These are phyloP conservation scores for Drosophila siamana DNA, from an alignment of 2,888 invertebrate species.

Conservation along the genomic window DNA sequence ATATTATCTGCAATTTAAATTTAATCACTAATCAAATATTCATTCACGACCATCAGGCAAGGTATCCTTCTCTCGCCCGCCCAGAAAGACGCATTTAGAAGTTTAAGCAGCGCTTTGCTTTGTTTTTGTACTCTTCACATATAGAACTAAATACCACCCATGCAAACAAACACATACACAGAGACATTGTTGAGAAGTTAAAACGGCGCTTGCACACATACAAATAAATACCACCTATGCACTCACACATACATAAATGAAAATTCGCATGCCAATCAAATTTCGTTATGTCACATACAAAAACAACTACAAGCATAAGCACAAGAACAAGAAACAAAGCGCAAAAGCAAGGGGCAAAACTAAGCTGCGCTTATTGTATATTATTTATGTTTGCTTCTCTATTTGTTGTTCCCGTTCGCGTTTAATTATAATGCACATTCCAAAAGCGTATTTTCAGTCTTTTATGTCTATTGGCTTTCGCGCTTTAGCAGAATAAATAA, in stretches of 20 bases:
- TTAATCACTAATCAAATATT: conserved; percentile 38
- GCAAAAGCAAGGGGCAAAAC: conserved; percentile 32
- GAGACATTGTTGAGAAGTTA: not conserved
- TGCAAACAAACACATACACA: conserved; percentile 7
- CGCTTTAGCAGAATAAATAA: conserved; percentile 17
- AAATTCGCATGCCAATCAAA: conserved; percentile 34
- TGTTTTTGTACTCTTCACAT: conserved; percentile 12
- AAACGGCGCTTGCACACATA: conserved; percentile 24
- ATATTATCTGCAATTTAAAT: conserved; percentile 69
- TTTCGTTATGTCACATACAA: conserved; percentile 71
- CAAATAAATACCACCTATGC: conserved; percentile 16
- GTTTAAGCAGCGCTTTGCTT: conserved; percentile 6
- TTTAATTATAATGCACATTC: conserved; percentile 64
- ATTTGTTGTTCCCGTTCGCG: conserved; percentile 20
- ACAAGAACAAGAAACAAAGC: conserved; percentile 30
- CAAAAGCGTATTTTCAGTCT: conserved; percentile 35
- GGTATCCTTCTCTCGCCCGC: conserved; percentile 1
- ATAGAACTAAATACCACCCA: conserved; percentile 16
- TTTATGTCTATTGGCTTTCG: conserved; percentile 30
- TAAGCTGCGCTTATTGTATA: conserved; percentile 60
- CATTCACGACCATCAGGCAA: conserved; percentile 18
- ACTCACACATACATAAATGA: conserved; percentile 14
- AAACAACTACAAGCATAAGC: conserved; percentile 26
- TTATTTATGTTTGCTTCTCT: conserved; percentile 50
- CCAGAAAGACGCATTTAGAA: not conserved